Base-by-base conservation (phyloP, 2,888 invertebrate species). In the Trilocha varians region DNA sequence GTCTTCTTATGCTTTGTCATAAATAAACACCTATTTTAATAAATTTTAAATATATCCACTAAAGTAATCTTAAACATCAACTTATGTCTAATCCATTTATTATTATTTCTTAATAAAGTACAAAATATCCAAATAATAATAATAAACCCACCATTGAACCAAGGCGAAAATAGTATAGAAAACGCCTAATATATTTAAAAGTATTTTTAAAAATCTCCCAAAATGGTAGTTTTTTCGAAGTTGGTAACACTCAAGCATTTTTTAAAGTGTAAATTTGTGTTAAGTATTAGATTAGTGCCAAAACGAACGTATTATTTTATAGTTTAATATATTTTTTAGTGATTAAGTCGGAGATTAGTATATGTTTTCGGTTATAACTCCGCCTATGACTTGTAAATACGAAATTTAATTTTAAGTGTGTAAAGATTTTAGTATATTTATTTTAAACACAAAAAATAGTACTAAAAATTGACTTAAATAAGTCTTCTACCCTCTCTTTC, bases 281-380 rank as follows among this genome's bases (percentile, higher is more conserved):
- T 40, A 46, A 70, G 68, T 70, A 68, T 73, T 79, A 79, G 78
- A 63, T 56, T 78, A 82, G 84, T 84, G 84, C 84, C 83, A 83
- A 84, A 79, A 43, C 34, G 40, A 32, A 37, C 13, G 13, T 25
- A 13, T 55, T 53, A 54, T 49, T 43, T 42, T 34, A 47, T 25
- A 25, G 25, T 25, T 25, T 59, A 52, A 51, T 13, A 17, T 33
- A 35, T 37, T 32, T 18, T 38, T 38, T 25, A 34, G 35, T 14
- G 33, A 41, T 50, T 47, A 53, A 44, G 58, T 59, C 58, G 63
- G 57, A 64, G 61, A 53, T 58, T 51, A 70, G 75, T 51, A 47
- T 51, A 57, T 49, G 46, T 59, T 60, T 63, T 55, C 47, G 58
- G 68, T 63, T 65, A 55, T 57, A 65, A 65, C 72, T 79, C 78